Base-by-base conservation (phyloP, 2,888 invertebrate species). In the Ctenicera cuprea region DNA sequence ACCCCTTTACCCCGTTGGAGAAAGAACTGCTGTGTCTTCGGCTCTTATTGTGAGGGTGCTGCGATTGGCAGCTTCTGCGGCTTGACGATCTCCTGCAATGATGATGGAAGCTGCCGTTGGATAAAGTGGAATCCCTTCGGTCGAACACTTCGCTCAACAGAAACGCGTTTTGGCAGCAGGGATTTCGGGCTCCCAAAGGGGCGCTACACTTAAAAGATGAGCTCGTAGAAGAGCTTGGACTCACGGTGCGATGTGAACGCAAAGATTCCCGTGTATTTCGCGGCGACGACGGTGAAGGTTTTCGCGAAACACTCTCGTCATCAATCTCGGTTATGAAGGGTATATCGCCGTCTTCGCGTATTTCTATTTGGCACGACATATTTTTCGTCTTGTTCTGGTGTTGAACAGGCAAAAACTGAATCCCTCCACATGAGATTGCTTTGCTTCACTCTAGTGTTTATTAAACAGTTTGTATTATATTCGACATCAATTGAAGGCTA, bases 401-500 rank as follows among this genome's bases (percentile, higher is more conserved):
- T 43, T 37, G 50, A 16, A 48, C 63, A 43, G 14, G 54, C 26
- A 64, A 63, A 63, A 63, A 61, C 70, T 70, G 30, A 70, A 43
- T 43, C 63, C 9, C n/a, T 63, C 38, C 33, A 11, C 18, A 33
- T 43, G 48, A 61, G 68, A 48, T 48, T 69, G 68, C 61, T 48
- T 3, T 8, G 61, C 68, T 61, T 43, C 26, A 50, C 50, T 54
- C 43, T 30, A 41, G 61, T 69, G 68, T 69, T 69, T 69, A 61
- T 69, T 45, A 61, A 48, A 69, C 68, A 37, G 68, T 61, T 48
- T 52, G 70, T 64, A 70, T 70, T 61, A 69, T 50, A 50, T 62
- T 62, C 45, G 38, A 70, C 70, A 70, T 70, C 70, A 63, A 70
- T 70, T 70, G 70, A 63, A 62, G 20, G 52, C 70, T 70, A 70